Evolutionary conservation across 2,888 invertebrate genomes (phyloP), one percentile per base, ranked within the genome.

Genomic region (Rhodophaea formosa): DNA sequence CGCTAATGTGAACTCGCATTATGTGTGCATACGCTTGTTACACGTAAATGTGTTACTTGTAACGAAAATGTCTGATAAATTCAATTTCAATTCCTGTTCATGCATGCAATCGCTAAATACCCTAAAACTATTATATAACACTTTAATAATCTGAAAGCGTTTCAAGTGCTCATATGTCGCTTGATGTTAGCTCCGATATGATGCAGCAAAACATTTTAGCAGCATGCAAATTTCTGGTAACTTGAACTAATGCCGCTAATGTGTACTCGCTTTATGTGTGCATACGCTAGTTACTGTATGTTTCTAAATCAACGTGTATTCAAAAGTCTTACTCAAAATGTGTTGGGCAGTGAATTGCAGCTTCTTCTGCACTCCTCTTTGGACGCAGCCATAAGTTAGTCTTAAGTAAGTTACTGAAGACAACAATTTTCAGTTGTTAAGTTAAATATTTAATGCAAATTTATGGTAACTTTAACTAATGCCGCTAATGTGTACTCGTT

Each of bases 361-460:
- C 7, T 32, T 32, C 8, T 5, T 7, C 32, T 1, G n/a, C n/a
- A n/a, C n/a, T n/a, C n/a, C n/a, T n/a, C n/a, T n/a, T n/a, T n/a
- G n/a, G n/a, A n/a, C n/a, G 32, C 32, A 32, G 8, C 8, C 32
- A 8, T 1, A 7, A 8, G 32, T 8, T 32, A 32, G 8, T 32
- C 7, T 32, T 3, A 32, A 32, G n/a, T n/a, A n/a, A n/a, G n/a
- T n/a, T n/a, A n/a, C n/a, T n/a, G n/a, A n/a, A n/a, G n/a, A 30
- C 30, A 30, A 30, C 30, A 30, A 30, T 30, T 30, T 30, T 30
- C 30, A 3, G 30, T 30, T 30, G n/a, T n/a, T n/a, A n/a, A n/a
- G n/a, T n/a, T n/a, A n/a, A n/a, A n/a, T n/a, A n/a, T n/a, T 32
- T 44, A 54, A 49, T 49, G 49, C 49, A 49, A 49, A 49, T 49